Conservation (phyloP, 2,797 vertebrate species). For the Manis javanica region DNA sequence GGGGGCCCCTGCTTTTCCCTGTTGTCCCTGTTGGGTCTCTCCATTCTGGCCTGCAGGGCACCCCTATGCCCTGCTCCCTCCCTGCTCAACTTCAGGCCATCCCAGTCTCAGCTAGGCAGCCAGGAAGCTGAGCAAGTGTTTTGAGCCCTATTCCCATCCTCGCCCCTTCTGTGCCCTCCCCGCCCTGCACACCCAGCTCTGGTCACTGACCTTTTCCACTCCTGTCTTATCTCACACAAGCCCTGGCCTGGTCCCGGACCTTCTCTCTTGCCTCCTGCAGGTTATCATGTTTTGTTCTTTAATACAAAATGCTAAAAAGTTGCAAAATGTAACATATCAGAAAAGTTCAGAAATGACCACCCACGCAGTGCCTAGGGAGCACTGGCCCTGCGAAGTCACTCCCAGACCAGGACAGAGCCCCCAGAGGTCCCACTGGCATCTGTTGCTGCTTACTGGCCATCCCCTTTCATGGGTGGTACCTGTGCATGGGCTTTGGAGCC, state of each 20-base stretch:
- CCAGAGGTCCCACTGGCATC: not conserved
- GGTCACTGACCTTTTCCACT: not conserved
- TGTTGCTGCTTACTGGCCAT: not conserved
- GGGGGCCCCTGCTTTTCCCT: not conserved
- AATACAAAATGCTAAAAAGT: not conserved
- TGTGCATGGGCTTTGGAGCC: not conserved
- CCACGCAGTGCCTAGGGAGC: not conserved
- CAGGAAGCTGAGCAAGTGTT: no score
- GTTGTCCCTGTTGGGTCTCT: not conserved
- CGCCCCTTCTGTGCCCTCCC: not conserved
- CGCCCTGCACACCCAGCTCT: not conserved
- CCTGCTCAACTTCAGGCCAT: no score
- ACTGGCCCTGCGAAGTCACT: not conserved
- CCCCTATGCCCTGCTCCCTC: not conserved
- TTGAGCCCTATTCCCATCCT: not conserved
- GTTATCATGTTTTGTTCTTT: not conserved
- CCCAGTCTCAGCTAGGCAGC: no score
- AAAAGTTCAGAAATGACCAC: not conserved
- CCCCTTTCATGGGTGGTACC: not conserved
- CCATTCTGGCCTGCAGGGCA: not conserved
- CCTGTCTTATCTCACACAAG: not conserved
- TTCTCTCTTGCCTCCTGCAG: not conserved
- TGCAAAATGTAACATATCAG: not conserved
- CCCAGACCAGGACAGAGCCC: not conserved
- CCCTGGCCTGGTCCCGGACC: not conserved